Conservation (phyloP, 2,888 invertebrate species). For the Agrotis puta region DNA sequence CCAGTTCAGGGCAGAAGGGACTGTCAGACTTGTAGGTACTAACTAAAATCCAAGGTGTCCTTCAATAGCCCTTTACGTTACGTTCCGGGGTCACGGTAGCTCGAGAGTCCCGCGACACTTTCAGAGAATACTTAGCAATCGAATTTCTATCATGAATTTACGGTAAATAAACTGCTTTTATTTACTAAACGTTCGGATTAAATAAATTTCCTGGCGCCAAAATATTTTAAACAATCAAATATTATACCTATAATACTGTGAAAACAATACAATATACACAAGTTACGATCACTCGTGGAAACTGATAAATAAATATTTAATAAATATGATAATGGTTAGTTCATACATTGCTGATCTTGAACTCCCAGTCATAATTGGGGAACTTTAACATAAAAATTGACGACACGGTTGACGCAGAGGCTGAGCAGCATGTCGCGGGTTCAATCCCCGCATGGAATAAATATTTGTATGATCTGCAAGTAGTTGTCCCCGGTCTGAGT, state of each 20-base stretch:
- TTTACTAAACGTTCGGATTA: conserved; percentile 26
- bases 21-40: too few relatives aligned
- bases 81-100: too few relatives aligned
- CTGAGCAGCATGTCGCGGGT: too few relatives aligned
- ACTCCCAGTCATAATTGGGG: background rate
- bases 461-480: too few relatives aligned
- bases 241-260: conserved; percentile 30
- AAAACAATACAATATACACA: conserved; percentile 33
- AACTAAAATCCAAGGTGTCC: too few relatives aligned
- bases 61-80: too few relatives aligned
- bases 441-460: too few relatives aligned
- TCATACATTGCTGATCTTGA: background rate
- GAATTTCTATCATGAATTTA: background rate
- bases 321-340: conserved; percentile 9
- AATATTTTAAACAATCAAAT: conserved; percentile 43
- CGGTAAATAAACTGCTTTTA: conserved; percentile 35
- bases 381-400: background rate
- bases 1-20: too few relatives aligned
- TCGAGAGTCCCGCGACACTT: too few relatives aligned
- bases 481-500: too few relatives aligned
- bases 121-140: too few relatives aligned
- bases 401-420: too few relatives aligned
- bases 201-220: conserved; percentile 58
- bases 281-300: conserved; percentile 15
- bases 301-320: conserved; percentile 26